Conservation (phyloP, 1,140 invertebrate species). For the Atta texana region DNA sequence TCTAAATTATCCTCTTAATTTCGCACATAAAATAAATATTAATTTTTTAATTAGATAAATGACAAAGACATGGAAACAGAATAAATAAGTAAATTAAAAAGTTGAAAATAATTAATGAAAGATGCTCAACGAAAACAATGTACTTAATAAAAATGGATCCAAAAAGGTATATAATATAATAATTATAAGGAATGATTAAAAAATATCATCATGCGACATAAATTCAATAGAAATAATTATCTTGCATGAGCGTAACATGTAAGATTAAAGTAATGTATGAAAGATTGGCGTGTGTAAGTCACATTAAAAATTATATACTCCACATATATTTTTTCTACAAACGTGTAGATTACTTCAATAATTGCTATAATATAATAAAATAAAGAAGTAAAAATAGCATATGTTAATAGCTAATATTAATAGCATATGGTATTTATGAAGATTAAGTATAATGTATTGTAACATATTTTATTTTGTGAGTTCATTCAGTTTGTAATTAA, state of each 20-base stretch:
- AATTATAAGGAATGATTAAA: neutral
- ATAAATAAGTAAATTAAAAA: neutral
- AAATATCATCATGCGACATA: neutral
- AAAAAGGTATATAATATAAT: neutral
- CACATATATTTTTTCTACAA: neutral
- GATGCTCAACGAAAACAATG: too few relatives aligned
- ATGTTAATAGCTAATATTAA: neutral
- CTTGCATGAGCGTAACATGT: constrained; percentile 8
- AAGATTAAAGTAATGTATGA: constrained; percentile 1
- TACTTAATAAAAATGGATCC: too few relatives aligned
- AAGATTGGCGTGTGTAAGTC: constrained; percentile 4
- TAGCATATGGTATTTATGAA: neutral
- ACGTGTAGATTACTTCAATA: neutral
- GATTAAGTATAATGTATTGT: neutral
- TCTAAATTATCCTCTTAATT: too few relatives aligned
- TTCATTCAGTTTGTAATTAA: neutral
- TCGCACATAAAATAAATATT: neutral
- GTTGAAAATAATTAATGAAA: too few relatives aligned
- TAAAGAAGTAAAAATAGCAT: neutral
- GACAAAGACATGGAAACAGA: neutral
- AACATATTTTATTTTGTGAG: neutral
- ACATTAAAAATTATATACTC: neutral
- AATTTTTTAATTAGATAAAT: neutral
- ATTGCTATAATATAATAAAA: neutral
- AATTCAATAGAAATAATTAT: neutral